Evolutionary conservation across 1,140 invertebrate species (phyloP).

Genomic region (Pseudomyrmex pallidus): DNA sequence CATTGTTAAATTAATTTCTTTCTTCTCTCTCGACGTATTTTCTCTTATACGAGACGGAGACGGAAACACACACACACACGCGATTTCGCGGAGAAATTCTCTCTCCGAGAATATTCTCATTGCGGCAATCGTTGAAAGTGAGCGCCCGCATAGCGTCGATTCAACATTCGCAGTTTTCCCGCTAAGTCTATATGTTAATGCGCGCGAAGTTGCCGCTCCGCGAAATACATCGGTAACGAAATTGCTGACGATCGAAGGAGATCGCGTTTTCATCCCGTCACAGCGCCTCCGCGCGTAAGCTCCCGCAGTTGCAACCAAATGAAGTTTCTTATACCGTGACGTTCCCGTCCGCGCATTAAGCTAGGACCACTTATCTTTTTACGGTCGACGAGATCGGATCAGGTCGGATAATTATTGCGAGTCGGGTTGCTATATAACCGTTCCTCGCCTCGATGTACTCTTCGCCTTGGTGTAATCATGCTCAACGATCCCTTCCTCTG

Average conservation of each 20-base stretch:
- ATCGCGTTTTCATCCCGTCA: constrained; percentile 35
- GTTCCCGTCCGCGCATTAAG: constrained; percentile 36
- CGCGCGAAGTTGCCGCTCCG: constrained; percentile 16
- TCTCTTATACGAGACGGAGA: too few species aligned
- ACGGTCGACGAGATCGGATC: constrained; percentile 50
- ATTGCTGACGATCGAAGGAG: constrained; percentile 25
- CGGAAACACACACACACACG: too few species aligned
- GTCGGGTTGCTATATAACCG: background rate
- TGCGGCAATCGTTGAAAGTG: background rate
- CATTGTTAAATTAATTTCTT: constrained; percentile 3
- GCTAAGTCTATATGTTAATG: background rate
- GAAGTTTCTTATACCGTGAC: constrained; percentile 47
- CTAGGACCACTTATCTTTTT: constrained; percentile 56
- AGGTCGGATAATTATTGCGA: constrained; percentile 54
- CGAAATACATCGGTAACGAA: constrained; percentile 22
- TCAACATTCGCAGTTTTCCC: constrained; percentile 14
- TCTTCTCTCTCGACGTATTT: background rate
- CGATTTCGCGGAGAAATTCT: too few species aligned
- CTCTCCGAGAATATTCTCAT: background rate
- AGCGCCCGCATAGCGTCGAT: constrained; percentile 5
- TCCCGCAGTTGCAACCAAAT: constrained; percentile 31
- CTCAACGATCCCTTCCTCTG: constrained; percentile 36
- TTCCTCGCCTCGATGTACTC: constrained; percentile 49
- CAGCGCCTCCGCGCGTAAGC: background rate
- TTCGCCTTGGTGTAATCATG: constrained; percentile 47